These are phyloP conservation scores for Seira ritae DNA, from an alignment of 2,888 invertebrate genomes.

Conservation along the genomic window DNA sequence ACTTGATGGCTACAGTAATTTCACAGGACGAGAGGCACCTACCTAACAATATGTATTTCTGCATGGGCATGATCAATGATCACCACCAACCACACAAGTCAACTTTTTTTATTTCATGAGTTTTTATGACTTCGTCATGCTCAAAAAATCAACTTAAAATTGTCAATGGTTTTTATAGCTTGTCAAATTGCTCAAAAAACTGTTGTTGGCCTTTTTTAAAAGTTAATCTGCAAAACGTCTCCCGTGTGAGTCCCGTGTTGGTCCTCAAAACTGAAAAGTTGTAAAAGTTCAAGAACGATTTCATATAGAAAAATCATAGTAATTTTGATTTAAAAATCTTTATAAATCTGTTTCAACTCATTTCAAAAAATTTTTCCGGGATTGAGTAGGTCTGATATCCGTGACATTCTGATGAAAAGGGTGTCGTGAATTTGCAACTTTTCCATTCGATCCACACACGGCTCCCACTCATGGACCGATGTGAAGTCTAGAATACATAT, in stretches of 20 bases:
- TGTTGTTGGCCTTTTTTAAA: slow-evolving; percentile 4
- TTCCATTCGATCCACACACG: too few species aligned
- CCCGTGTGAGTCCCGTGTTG: not conserved
- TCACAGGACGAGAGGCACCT: slow-evolving; percentile 4
- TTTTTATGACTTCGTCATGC: slow-evolving; percentile 19
- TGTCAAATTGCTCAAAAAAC: slow-evolving; percentile 17
- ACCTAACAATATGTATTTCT: slow-evolving; percentile 11
- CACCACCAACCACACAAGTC: slow-evolving; percentile 8
- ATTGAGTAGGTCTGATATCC: too few species aligned
- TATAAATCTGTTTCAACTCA: too few species aligned
- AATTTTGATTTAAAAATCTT: too few species aligned
- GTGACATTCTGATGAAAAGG: too few species aligned
- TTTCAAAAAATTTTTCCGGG: too few species aligned
- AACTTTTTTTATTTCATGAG: not conserved
- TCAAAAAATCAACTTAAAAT: not conserved
- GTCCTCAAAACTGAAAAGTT: too few species aligned
- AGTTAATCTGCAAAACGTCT: not conserved
- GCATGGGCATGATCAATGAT: slow-evolving; percentile 1
- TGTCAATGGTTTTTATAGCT: slow-evolving; percentile 18
- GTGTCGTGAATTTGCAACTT: too few species aligned
- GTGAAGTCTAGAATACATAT: too few species aligned
- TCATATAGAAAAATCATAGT: too few species aligned
- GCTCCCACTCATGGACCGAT: too few species aligned
- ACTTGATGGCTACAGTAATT: slow-evolving; percentile 1
- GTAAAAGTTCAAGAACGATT: too few species aligned